phyloP scores from a whole-genome alignment of 2,888 invertebrate species.

The Hirtodrosophila alboralis region DNA sequence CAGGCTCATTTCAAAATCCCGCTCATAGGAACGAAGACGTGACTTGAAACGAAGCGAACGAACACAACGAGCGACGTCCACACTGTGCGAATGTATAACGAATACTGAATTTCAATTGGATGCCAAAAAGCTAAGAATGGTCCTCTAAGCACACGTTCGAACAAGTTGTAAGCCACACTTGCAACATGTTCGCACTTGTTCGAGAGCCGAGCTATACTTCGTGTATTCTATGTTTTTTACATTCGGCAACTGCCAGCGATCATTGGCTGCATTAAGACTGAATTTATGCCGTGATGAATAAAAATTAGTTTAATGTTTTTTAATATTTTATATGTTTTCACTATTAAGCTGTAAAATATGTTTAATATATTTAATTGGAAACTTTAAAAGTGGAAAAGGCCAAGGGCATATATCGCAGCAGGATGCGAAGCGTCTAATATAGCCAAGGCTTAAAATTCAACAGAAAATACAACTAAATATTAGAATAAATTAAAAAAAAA shows the following conservation, averaged over 20 bases:
- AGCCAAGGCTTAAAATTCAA: slow-evolving; percentile 20
- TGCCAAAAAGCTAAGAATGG: slow-evolving; percentile 67
- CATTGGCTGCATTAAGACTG: slow-evolving; percentile 25
- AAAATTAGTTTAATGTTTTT: no score
- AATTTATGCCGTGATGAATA: no score
- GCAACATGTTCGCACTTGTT: slow-evolving; percentile 51
- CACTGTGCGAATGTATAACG: slow-evolving; percentile 62
- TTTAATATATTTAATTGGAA: no score
- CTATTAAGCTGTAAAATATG: no score
- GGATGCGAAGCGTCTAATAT: slow-evolving; percentile 10
- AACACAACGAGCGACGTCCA: slow-evolving; percentile 41
- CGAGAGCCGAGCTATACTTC: slow-evolving; percentile 30
- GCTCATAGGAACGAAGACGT: slow-evolving; percentile 34
- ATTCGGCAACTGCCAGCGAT: slow-evolving; percentile 41
- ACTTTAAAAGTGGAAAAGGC: no score
- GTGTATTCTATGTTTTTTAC: slow-evolving; percentile 71
- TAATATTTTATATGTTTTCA: no score
- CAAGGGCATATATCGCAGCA: neutral
- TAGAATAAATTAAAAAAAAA: neutral
- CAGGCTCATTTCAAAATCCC: slow-evolving; percentile 27
- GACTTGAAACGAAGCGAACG: slow-evolving; percentile 17
- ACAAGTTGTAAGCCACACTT: slow-evolving; percentile 34
- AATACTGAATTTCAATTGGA: slow-evolving; percentile 74
- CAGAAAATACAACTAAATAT: neutral
- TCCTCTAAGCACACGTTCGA: slow-evolving; percentile 29